These are phyloP conservation scores for Percopsis transmontana DNA, from an alignment of 2,113 vertebrate genomes.

Conservation along the genomic window DNA sequence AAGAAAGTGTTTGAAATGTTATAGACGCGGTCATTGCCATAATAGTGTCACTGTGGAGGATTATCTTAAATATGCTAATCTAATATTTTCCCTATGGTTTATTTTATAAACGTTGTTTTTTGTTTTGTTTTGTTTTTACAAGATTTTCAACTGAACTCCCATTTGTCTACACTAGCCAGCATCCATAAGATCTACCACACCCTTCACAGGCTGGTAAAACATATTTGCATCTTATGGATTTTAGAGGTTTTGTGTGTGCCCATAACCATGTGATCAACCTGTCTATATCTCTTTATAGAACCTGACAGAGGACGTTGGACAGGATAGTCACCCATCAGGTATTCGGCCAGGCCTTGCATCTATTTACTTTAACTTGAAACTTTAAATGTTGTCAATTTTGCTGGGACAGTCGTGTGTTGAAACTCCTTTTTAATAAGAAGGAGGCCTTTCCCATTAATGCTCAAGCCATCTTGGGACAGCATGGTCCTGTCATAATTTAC, in stretches of 20 bases:
- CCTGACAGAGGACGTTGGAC: slow-evolving; percentile 94
- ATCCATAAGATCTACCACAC: slow-evolving; percentile 99
- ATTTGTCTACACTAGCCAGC: slow-evolving; percentile 98
- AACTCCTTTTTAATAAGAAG: not conserved
- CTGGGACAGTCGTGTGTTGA: not conserved
- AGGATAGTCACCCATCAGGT: slow-evolving; percentile 96
- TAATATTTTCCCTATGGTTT: too few relatives aligned
- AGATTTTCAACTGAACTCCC: slow-evolving; percentile 99
- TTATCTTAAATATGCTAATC: too few relatives aligned
- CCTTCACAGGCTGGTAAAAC: slow-evolving; percentile 97
- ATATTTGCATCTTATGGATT: slow-evolving; percentile 29
- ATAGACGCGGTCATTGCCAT: slow-evolving; percentile 19
- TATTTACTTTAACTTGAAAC: not conserved
- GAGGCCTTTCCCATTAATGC: not conserved
- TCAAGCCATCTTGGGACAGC: not conserved
- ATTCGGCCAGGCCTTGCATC: slow-evolving; percentile 26
- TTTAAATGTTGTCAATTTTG: not conserved
- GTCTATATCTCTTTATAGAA: slow-evolving; percentile 78
- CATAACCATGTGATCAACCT: not conserved
- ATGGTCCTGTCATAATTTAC: not conserved
- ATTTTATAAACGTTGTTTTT: not conserved
- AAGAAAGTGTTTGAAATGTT: not conserved
- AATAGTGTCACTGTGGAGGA: slow-evolving; percentile 42
- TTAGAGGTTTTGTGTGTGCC: slow-evolving; percentile 14
- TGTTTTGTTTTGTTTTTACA: slow-evolving; percentile 48